These are phyloP conservation scores for Progne subis DNA, from an alignment of 2,113 vertebrate genomes.

Conservation along the genomic window DNA sequence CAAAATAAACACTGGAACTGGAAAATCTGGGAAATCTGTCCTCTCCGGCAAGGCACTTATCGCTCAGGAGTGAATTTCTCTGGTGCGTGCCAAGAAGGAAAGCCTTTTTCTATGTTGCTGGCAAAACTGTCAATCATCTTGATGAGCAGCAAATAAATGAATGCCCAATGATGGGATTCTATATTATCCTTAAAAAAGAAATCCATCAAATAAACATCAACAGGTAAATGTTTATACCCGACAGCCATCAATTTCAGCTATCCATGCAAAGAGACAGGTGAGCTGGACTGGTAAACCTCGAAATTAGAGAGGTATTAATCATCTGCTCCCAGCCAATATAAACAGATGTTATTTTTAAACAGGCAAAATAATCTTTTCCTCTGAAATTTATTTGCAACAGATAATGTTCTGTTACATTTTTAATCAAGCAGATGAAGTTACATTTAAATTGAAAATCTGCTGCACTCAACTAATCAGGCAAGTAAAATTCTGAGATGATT, in stretches of 20 bases:
- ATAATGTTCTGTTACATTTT: slow-evolving; percentile 86
- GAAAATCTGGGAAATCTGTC: slow-evolving; percentile 54
- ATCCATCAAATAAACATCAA: slow-evolving; percentile 85
- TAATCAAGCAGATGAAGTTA: slow-evolving; percentile 85
- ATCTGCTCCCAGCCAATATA: slow-evolving; percentile 79
- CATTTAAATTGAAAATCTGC: slow-evolving; percentile 87
- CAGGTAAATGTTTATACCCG: slow-evolving; percentile 81
- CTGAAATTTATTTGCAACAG: slow-evolving; percentile 83
- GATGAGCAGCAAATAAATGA: slow-evolving; percentile 85
- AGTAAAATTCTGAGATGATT: slow-evolving; percentile 71
- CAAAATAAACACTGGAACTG: slow-evolving; percentile 17
- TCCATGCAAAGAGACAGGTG: slow-evolving; percentile 83
- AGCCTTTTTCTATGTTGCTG: slow-evolving; percentile 70
- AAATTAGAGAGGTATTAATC: slow-evolving; percentile 85
- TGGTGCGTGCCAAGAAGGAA: slow-evolving; percentile 62
- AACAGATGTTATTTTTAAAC: slow-evolving; percentile 83
- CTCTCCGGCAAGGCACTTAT: slow-evolving; percentile 53
- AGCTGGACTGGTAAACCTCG: slow-evolving; percentile 86
- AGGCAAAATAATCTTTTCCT: slow-evolving; percentile 80
- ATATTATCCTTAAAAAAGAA: slow-evolving; percentile 83
- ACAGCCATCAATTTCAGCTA: slow-evolving; percentile 84
- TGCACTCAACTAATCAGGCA: slow-evolving; percentile 81
- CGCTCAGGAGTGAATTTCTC: slow-evolving; percentile 60
- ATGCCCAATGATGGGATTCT: slow-evolving; percentile 83
- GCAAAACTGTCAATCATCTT: slow-evolving; percentile 83